Evolutionary conservation across 2,797 vertebrate genomes (phyloP), one percentile per base, ranked within the genome.

Genomic region (Lutjanus argentimaculatus): DNA sequence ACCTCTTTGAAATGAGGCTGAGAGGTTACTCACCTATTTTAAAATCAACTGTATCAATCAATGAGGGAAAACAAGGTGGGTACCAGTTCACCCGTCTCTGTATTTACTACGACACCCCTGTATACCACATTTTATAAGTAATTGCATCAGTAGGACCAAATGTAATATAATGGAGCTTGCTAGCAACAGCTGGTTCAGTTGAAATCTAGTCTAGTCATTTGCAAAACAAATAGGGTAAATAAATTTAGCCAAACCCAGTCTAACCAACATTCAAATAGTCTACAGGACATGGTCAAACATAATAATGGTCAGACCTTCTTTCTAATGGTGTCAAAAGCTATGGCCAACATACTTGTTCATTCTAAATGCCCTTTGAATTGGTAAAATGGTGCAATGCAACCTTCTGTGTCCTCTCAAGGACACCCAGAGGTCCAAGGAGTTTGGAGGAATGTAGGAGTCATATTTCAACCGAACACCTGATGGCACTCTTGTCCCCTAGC

Each of bases 381-480:
- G 4, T 13, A 14, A 25, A 6, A 49, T 1, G 11, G 55, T 51
- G 21, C 7, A 30, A 11, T 56, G 10, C 21, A 56, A 15, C 42
- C n/a, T 11, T 15, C 14, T n/a, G 7, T 53, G 15, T 48, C 19
- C 14, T 45, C 8, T 58, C 17, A 42, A 49, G 10, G 2, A 22
- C 16, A 13, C 4, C 10, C 1, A 21, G 40, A 72, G 19, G 11
- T 7, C 19, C 57, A 53, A 16, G 5, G 36, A 62, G 22, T 61
- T 22, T 52, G 21, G 45, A 30, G n/a, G 8, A 43, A 16, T n/a
- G 8, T 0, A 9, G 1, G 5, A 48, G 48, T 56, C 42, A 62
- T 66, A 11, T 22, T 36, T 30, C 3, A 69, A n/a, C n/a, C 62
- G 7, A 61, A 75, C 84, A 82, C 76, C 5, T 42, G 67, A 43